Base-by-base conservation (phyloP, 2,113 vertebrate genomes). In the Lamprologus lemairii region DNA sequence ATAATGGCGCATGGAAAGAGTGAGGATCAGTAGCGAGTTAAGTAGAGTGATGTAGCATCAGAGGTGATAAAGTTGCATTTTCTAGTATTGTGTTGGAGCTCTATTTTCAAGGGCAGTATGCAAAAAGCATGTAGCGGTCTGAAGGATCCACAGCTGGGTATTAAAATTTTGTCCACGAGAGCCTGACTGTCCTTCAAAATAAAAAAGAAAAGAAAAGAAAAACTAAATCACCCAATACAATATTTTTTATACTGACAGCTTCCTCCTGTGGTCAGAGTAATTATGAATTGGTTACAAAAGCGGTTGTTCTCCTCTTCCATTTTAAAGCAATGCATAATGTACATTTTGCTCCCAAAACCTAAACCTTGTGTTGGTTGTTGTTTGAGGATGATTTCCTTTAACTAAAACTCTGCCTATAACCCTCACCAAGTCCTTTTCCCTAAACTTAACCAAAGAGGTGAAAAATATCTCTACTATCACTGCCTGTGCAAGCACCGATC, bases 1-100 rank as follows among this genome's bases (percentile, higher is more conserved):
- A 92, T 85, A 86, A 92, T 87, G 88, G 92, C 84, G 55, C 75
- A 84, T 40, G 60, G 88, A 40, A 86, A 51, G 51, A 80, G 80
- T 71, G 83, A 80, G 53, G 79, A 83, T 80, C 55, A 80, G 9
- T 12, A 58, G 73, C 17, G 83, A 87, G 68, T 84, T 84, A 80
- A 81, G 82, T 26, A 80, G 47, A 84, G 33, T 23, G 85, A 88
- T 84, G 73, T 54, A 2, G 73, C 79, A 88, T 87, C 31, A 73
- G 42, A 55, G 35, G 87, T 63, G 85, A 93, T 82, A 84, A 84
- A 86, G 82, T 88, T 87, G 45, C 63, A 14, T 91, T 88, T 88
- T 81, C 9, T 58, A 17, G 17, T 53, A 79, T 40, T 23, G 33
- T 28, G 47, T 19, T 45, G 21, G 84, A 23, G 81, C 31, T 31